Percentiles rank a stretch among this genome's conserved stretches.
Conservation (phyloP, 2,797 vertebrate genomes). For the Acipenser transmontanus region DNA sequence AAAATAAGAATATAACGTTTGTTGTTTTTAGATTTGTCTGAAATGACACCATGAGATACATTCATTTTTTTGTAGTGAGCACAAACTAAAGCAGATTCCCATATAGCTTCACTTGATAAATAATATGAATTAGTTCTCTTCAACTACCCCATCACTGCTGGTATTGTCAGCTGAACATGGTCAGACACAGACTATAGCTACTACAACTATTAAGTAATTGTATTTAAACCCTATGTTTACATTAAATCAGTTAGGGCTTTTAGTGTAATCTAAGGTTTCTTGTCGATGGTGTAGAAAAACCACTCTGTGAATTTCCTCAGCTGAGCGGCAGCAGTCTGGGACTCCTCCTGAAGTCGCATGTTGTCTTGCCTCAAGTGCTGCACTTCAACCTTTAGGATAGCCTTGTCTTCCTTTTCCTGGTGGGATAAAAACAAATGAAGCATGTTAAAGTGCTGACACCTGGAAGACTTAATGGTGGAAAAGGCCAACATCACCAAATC, state of each 20-base stretch:
- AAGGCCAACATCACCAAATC: rapidly evolving
- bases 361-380: slow-evolving; percentile 94
- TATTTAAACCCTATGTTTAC: slow-evolving; percentile 23
- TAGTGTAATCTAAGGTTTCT: slow-evolving; percentile 66
- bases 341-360: slow-evolving; percentile 91
- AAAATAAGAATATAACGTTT: slow-evolving; percentile 3
- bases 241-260: slow-evolving; percentile 42
- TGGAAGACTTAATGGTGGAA: background rate
- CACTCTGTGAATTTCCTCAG: slow-evolving; percentile 95
- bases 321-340: slow-evolving; percentile 84
- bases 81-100: slow-evolving; percentile 17
- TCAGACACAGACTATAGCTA: slow-evolving; percentile 35
- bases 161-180: slow-evolving; percentile 33
- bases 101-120: slow-evolving; percentile 33
- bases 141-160: slow-evolving; percentile 17
- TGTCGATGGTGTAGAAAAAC: slow-evolving; percentile 92
- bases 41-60: slow-evolving; percentile 65
- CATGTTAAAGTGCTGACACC: background rate
- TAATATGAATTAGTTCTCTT: slow-evolving; percentile 46
- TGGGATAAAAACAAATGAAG: background rate
- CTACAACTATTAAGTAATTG: slow-evolving; percentile 27
- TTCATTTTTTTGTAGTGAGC: slow-evolving; percentile 50
- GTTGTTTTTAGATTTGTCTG: slow-evolving; percentile 44
- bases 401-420: slow-evolving; percentile 96
- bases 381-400: slow-evolving; percentile 87